Evolutionary conservation across 2,888 invertebrate species (phyloP).

Genomic region (Tricholauxania praeusta): DNA sequence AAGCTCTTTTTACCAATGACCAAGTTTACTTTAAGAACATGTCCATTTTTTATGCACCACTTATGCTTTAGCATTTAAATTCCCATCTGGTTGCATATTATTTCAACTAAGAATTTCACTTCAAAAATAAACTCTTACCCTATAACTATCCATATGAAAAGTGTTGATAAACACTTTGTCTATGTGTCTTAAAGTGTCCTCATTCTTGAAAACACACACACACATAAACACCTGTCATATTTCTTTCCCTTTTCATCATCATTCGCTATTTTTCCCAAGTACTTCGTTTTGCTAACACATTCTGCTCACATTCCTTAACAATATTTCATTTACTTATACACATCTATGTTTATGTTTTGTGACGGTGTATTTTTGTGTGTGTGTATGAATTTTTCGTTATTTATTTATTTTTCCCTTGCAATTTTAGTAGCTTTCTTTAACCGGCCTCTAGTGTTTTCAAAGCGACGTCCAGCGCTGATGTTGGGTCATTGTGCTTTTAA

Average conservation of each 20-base stretch:
- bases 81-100: too few species aligned
- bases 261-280: not conserved
- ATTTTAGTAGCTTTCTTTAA: not conserved
- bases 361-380: not conserved
- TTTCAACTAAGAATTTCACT: too few species aligned
- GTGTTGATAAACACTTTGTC: too few species aligned
- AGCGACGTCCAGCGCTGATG: not conserved
- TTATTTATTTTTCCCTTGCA: not conserved
- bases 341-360: not conserved
- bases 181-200: too few species aligned
- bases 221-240: not conserved
- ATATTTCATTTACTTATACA: constrained; percentile 11
- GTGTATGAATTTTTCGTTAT: constrained; percentile 4
- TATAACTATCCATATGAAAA: too few species aligned
- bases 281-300: not conserved
- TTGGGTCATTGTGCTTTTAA: constrained; percentile 10
- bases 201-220: too few species aligned
- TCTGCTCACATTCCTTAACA: constrained; percentile 21
- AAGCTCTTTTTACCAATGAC: too few species aligned
- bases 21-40: too few species aligned
- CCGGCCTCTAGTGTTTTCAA: not conserved
- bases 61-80: too few species aligned
- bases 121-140: too few species aligned
- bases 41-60: too few species aligned
- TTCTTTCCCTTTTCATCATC: not conserved